phyloP scores from a whole-genome alignment of 2,113 vertebrate species.

The Laticauda colubrina region DNA sequence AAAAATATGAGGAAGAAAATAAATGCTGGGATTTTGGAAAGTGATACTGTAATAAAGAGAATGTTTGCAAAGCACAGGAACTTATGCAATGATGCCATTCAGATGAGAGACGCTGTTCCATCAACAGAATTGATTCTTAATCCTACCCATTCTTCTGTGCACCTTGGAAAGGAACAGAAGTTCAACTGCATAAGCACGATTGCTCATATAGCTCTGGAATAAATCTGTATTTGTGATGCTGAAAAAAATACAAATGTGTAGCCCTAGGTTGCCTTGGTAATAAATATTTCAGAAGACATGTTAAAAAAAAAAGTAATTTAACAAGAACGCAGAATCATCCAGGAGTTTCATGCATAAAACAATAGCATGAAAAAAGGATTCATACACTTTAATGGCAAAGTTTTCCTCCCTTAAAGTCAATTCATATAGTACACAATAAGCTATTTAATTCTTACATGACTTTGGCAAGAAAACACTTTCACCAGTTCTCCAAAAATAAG shows the following conservation, averaged over 20 bases:
- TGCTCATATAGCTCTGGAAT: not conserved
- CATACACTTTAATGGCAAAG: not conserved
- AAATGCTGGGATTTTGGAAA: not conserved
- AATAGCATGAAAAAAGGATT: not conserved
- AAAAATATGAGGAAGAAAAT: not conserved
- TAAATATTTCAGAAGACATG: not conserved
- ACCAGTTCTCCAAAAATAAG: not conserved
- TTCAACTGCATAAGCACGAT: not conserved
- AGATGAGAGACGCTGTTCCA: not conserved
- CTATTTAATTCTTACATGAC: not conserved
- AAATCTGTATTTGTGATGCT: not conserved
- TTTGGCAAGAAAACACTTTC: not conserved
- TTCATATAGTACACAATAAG: not conserved
- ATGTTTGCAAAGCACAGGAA: not conserved
- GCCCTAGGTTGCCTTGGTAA: not conserved
- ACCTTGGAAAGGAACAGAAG: not conserved
- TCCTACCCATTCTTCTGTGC: not conserved
- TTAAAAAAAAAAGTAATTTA: not conserved
- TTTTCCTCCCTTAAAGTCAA: not conserved
- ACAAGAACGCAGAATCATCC: not conserved
- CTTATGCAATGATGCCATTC: not conserved
- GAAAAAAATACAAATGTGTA: not conserved
- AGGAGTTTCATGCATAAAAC: not conserved
- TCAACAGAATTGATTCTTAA: not conserved
- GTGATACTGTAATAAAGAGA: not conserved